Evolutionary conservation across 2,113 vertebrate genomes (phyloP), one percentile per base, ranked within the genome.

Genomic region (Chionis minor): DNA sequence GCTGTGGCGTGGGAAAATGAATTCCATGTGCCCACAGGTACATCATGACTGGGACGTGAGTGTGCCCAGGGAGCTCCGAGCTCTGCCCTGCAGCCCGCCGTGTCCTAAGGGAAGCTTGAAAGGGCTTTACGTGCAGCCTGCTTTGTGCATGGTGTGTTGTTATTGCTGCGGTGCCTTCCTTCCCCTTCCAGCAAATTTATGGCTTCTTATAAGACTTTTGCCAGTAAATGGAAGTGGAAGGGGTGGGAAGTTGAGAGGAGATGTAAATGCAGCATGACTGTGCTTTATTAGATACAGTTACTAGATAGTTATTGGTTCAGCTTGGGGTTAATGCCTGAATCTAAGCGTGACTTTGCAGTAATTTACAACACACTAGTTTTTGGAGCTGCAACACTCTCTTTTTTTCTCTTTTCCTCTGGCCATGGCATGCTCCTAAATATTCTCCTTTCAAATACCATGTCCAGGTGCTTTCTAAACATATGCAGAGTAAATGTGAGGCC

Each of bases 391-490:
- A 8, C 21, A 21, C 5, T 49, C 44, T n/a, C 17, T 59, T 22
- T 38, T 38, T 38, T 38, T 38, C 38, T 38, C 24, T 71, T 88
- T 91, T 86, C 24, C n/a, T 49, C 56, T 51, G 35, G 28, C 62
- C 73, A 56, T 42, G 62, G 35, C 35, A 70, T 32, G 17, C 44
- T 84, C n/a, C 69, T 86, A 38, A 88, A 71, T 18, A 40, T 38
- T 55, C 33, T 83, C 19, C 61, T 65, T 73, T 58, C 40, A 26
- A 62, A 88, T 59, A 62, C 22, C 23, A 22, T 8, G 19, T 40
- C 77, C 92, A 92, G 94, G 83, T 95, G 62, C 54, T 89, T 94
- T 94, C 56, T 88, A 71, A 56, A 82, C 81, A 87, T 28, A 52
- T 69, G 83, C 62, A 91, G 49, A 94, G 58, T 65, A 95, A 92